phyloP scores from a whole-genome alignment of 1,140 invertebrate genomes.

The Panulirus ornatus region DNA sequence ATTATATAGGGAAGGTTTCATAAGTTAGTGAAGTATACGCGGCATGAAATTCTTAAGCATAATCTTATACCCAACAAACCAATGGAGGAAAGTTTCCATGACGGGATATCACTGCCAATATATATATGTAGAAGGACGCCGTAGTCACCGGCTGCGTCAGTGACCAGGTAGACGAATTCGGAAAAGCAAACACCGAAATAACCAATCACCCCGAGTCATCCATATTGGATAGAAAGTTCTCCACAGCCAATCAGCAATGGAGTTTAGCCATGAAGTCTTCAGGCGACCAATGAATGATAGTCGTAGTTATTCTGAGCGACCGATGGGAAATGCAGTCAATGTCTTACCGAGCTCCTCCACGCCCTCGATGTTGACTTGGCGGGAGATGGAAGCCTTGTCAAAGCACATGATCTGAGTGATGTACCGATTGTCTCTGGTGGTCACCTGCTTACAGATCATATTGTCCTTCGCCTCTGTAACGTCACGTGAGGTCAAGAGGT shows the following conservation, averaged over 20 bases:
- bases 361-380: slow-evolving; percentile 70
- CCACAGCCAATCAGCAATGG: not conserved
- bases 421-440: slow-evolving; percentile 76
- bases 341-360: slow-evolving; percentile 68
- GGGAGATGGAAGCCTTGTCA: slow-evolving; percentile 75
- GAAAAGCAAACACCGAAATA: slow-evolving; percentile 5
- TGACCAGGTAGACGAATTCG: too few relatives aligned
- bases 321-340: not conserved
- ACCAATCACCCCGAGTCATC: slow-evolving; percentile 32
- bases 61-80: too few relatives aligned
- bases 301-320: not conserved
- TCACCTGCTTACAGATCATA: slow-evolving; percentile 76
- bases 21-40: too few relatives aligned
- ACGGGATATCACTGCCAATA: too few relatives aligned
- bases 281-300: not conserved
- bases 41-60: too few relatives aligned
- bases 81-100: too few relatives aligned
- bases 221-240: not conserved
- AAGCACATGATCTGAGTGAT: slow-evolving; percentile 77
- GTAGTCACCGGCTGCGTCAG: too few relatives aligned
- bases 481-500: slow-evolving; percentile 62
- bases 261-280: not conserved
- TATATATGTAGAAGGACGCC: too few relatives aligned
- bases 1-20: too few relatives aligned
- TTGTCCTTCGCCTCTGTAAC: slow-evolving; percentile 74